A percentile compares a stretch with the other conserved stretches of the same genome.
Conservation (phyloP, 1,140 invertebrate species). For the Drosophila persimilis region DNA sequence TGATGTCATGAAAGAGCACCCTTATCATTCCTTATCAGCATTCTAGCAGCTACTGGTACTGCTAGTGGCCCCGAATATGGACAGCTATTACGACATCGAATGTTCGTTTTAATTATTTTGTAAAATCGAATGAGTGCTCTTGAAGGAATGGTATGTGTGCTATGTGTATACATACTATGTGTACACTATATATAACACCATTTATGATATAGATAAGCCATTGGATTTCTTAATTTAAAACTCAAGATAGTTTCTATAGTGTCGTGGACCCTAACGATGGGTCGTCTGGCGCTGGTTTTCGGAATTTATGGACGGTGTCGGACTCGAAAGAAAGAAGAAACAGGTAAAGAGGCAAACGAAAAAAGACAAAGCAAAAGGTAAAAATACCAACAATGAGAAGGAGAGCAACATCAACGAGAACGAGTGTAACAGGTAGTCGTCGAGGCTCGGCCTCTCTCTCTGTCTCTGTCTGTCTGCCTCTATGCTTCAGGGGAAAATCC, state of each 20-base stretch:
- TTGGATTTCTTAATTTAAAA: slow-evolving; percentile 45
- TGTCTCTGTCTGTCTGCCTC: too few relatives aligned
- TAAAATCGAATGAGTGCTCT: slow-evolving; percentile 37
- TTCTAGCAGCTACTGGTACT: slow-evolving; percentile 10
- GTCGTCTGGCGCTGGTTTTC: neutral
- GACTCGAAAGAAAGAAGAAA: slow-evolving; percentile 11
- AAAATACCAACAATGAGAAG: slow-evolving; percentile 6
- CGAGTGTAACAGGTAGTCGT: slow-evolving; percentile 71
- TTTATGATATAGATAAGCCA: slow-evolving; percentile 26
- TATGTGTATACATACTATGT: neutral
- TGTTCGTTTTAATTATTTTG: slow-evolving; percentile 34
- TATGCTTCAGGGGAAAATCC: slow-evolving; percentile 8
- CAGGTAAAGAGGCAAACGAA: slow-evolving; percentile 20
- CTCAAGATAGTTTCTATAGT: slow-evolving; percentile 32
- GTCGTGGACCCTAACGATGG: slow-evolving; percentile 1
- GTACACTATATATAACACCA: too few relatives aligned
- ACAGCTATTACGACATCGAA: slow-evolving; percentile 25
- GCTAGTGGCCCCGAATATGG: too few relatives aligned
- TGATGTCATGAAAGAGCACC: neutral
- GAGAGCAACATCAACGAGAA: slow-evolving; percentile 14
- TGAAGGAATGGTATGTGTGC: neutral
- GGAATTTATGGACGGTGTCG: slow-evolving; percentile 20
- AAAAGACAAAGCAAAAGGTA: neutral
- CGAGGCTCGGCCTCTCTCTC: slow-evolving; percentile 3
- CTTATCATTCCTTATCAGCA: slow-evolving; percentile 23